Evolutionary conservation across 2,113 vertebrate species (phyloP), one percentile per base, ranked within the genome.

Genomic region (Gopherus flavomarginatus): DNA sequence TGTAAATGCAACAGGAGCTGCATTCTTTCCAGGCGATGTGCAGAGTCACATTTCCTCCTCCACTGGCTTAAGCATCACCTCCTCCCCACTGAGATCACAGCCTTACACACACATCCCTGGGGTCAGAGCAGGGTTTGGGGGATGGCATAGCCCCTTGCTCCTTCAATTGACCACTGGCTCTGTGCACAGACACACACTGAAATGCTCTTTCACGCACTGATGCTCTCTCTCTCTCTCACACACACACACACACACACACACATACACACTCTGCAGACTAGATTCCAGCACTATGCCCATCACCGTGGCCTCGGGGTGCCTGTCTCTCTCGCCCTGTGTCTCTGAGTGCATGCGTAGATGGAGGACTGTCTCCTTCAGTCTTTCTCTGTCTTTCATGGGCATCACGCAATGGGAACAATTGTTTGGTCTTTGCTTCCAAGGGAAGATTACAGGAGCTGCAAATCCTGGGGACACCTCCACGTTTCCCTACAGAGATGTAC

Each of bases 1-100:
- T 94, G 53, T 96, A 92, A 94, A 96, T 95, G 81, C 86, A 81
- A 83, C 81, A 96, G 92, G 92, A 91, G 85, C 94, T 75, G 85
- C 86, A 83, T 93, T 85, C 90, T 91, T 96, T 97, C 97, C 97
- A 96, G 93, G 90, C 44, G 6, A 79, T 83, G 11, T 57, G 24
- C 31, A 24, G 12, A 97, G 92, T 96, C 95, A 83, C 0, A 0
- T 97, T 95, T 96, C 94, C 42, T 13, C 81, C 87, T 79, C 75
- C 88, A 75, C 89, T 14, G 87, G 83, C 72, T 94, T 90, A 92
- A 95, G 85, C 89, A 83, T 97, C 95, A 81, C 83, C 29, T 62
- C 83, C 94, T 95, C 49, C 54, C 3, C 1, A 83, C 1, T n/a
- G 77, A 82, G 52, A 3, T 56, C 31, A 9, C 0, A 14, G 19